phyloP scores from a whole-genome alignment of 2,113 vertebrate species.

The Cercopithecus mona region DNA sequence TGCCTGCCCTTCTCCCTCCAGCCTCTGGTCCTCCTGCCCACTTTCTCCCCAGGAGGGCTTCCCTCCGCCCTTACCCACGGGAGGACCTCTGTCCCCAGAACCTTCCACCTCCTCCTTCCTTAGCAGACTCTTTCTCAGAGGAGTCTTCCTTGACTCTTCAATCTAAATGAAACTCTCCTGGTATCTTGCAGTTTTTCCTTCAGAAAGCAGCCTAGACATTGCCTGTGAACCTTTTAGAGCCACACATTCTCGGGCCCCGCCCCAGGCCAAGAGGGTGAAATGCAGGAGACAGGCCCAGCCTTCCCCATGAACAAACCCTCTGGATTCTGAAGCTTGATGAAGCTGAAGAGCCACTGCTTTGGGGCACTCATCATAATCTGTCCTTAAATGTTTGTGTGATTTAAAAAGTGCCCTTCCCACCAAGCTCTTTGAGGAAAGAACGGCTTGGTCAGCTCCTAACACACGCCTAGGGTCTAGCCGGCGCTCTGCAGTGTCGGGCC shows the following conservation, averaged over 20 bases:
- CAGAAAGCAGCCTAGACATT: background rate
- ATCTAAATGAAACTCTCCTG: too few relatives aligned
- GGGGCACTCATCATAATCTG: too few relatives aligned
- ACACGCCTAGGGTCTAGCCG: fast-evolving
- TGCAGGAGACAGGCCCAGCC: background rate
- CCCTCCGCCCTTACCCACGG: fast-evolving
- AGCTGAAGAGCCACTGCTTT: too few relatives aligned
- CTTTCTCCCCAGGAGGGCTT: background rate
- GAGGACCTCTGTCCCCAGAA: background rate
- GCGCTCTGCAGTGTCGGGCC: fast-evolving
- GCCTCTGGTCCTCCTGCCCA: background rate
- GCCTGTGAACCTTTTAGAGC: background rate
- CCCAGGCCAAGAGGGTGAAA: background rate
- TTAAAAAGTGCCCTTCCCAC: background rate
- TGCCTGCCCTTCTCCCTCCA: too few relatives aligned
- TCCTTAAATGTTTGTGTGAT: background rate
- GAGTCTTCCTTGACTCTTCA: background rate
- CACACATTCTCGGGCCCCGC: background rate
- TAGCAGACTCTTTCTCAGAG: background rate
- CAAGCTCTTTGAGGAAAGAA: background rate
- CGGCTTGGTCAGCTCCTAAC: fast-evolving
- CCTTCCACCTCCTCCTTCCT: too few relatives aligned
- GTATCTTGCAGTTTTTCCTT: too few relatives aligned
- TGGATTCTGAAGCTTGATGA: background rate
- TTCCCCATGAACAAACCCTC: background rate